A percentile compares a stretch with the other conserved stretches of the same genome.
These are phyloP conservation scores for Otolemur crassicaudatus DNA, from an alignment of 2,797 vertebrate species.

Conservation along the genomic window DNA sequence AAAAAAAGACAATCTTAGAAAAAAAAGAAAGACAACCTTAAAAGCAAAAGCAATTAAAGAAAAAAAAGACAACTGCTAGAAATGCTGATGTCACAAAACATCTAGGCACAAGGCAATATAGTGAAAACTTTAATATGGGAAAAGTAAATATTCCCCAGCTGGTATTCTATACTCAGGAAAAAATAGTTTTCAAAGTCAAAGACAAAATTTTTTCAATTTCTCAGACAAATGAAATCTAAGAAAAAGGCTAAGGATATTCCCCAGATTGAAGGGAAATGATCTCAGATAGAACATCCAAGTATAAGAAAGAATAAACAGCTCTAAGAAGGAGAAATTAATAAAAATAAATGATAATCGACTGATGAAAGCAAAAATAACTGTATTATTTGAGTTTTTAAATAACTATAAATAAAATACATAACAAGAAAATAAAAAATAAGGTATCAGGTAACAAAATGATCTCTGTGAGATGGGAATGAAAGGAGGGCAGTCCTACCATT, in stretches of 20 bases:
- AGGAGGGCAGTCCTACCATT: not conserved
- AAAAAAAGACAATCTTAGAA: not conserved
- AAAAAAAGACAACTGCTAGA: not conserved
- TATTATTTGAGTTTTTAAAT: not conserved
- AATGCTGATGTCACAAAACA: not conserved
- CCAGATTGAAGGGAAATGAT: not conserved
- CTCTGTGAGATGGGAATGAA: not conserved
- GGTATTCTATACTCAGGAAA: not conserved
- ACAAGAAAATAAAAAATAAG: not conserved
- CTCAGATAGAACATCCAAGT: not conserved
- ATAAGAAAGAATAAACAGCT: not conserved
- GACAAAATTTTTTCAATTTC: not conserved
- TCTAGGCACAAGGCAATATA: not conserved
- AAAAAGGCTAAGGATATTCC: not conserved
- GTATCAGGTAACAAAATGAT: not conserved
- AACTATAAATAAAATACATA: not conserved
- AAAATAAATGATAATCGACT: not conserved
- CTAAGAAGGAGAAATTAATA: not conserved
- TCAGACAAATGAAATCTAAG: not conserved
- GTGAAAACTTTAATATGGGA: not conserved
- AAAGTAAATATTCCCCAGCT: not conserved
- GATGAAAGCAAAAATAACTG: not conserved
- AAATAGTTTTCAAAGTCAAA: not conserved
- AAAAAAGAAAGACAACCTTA: not conserved
- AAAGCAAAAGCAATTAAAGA: not conserved